phyloP scores from a whole-genome alignment of 2,113 vertebrate genomes.

The Gallinago jamesoni region DNA sequence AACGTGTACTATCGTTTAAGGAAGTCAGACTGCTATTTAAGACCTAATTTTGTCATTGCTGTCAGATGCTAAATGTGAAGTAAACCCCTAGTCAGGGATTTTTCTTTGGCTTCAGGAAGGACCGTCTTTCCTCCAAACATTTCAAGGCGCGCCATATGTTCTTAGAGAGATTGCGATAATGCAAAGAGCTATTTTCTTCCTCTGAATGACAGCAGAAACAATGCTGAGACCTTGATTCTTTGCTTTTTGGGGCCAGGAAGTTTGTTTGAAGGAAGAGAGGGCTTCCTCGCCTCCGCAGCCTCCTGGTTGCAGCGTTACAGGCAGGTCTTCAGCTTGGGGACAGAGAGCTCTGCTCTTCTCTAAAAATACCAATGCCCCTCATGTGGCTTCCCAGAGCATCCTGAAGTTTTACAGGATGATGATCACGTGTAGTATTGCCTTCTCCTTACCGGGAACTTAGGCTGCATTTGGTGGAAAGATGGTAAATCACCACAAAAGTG shows the following conservation, averaged over 20 bases:
- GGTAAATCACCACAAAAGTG: neutral
- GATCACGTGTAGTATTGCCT: neutral
- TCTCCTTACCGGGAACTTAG: neutral
- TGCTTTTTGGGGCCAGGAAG: neutral
- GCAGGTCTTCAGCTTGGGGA: rapidly evolving
- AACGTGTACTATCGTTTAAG: neutral
- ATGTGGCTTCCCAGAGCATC: neutral
- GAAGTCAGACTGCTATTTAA: conserved; percentile 34
- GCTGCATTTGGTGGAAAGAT: neutral
- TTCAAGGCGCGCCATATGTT: neutral
- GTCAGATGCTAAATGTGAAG: neutral
- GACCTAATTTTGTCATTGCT: conserved; percentile 41
- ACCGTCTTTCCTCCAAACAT: neutral
- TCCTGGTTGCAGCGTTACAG: neutral
- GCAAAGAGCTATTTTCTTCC: neutral
- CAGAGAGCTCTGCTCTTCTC: neutral
- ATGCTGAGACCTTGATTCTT: neutral
- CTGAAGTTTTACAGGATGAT: too few species aligned
- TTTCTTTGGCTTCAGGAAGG: conserved; percentile 67
- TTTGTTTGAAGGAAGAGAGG: conserved; percentile 18
- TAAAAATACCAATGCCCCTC: rapidly evolving
- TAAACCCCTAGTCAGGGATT: neutral
- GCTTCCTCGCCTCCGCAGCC: neutral
- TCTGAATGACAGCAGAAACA: conserved; percentile 4
- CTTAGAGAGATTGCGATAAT: conserved; percentile 43